These are phyloP conservation scores for Panorpa germanica DNA, from an alignment of 2,888 invertebrate genomes.

Conservation along the genomic window DNA sequence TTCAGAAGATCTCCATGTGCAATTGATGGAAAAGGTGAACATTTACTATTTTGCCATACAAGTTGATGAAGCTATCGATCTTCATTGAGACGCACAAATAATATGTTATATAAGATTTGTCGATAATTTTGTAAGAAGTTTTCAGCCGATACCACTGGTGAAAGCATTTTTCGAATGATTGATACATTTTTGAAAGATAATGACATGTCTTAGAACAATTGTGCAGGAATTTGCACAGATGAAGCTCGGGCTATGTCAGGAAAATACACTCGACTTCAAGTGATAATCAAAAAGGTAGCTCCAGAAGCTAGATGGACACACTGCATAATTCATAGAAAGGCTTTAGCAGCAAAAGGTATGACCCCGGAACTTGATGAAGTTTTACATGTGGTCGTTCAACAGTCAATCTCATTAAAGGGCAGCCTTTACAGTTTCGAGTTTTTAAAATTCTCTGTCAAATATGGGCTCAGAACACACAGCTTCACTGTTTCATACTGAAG, in stretches of 20 bases:
- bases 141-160: conserved; percentile 12
- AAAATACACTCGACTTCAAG: too few relatives aligned
- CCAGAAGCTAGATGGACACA: too few relatives aligned
- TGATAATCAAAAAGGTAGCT: too few relatives aligned
- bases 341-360: too few relatives aligned
- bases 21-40: conserved; percentile 12
- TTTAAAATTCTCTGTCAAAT: too few relatives aligned
- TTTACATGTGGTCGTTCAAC: too few relatives aligned
- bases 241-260: conserved; percentile 14
- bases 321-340: too few relatives aligned
- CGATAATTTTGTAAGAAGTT: conserved; percentile 14
- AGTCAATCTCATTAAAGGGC: too few relatives aligned
- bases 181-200: conserved; percentile 14
- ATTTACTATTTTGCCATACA: conserved; percentile 12
- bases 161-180: conserved; percentile 14
- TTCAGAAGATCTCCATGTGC: conserved; percentile 15
- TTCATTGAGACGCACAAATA: conserved; percentile 12
- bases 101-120: conserved; percentile 14
- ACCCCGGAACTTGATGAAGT: too few relatives aligned
- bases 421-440: too few relatives aligned
- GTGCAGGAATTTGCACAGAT: conserved; percentile 15
- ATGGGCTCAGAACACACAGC: too few relatives aligned
- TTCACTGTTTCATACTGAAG: too few relatives aligned
- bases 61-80: conserved; percentile 15
- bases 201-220: conserved; percentile 14